Evolutionary conservation across 92 coral and sea anemone species (phyloP), one percentile per base, ranked within the genome.

Genomic region (Montipora capitata): DNA sequence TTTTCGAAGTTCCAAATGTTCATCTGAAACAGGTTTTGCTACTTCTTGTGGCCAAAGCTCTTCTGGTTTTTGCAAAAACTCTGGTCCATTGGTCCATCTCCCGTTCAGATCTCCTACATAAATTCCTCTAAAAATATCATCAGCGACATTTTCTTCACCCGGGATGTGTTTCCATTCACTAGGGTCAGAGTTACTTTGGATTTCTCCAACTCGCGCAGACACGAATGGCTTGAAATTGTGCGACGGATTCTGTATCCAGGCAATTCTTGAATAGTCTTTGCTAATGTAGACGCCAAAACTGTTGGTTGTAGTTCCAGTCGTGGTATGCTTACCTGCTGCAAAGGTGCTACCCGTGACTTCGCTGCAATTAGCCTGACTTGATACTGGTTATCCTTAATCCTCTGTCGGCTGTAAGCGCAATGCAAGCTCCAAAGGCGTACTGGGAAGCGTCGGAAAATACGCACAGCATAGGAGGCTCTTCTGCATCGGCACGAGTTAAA

Each of bases 111-210:
- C 83, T 41, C 85, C 27, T 8, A 62, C 84, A 45, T 80, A 62
- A 40, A 93, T 72, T 49, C 96, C 93, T 65, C 89, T 69, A 4
- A 93, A 85, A 3, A 93, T 41, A 48, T 94, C 96, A 61, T 94
- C 96, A 2, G 94, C 94, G 15, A 94, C 91, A 67, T 94, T 91
- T n/a, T 61, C 35, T 80, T 91, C 91, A 42, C 89, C 82, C 17
- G 94, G 93, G 40, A 93, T 82, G 81, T 91, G 92, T 54, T 42
- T 41, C 96, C 94, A 88, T 15, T 83, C 88, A 51, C 86, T 70
- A n/a, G 93, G 94, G 44, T 94, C 94, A 67, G 85, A 72, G 66
- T 78, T 94, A 41, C 72, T 68, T 58, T 94, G 95, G 20, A 94
- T 92, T 52, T 94, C 92, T n/a, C 97, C 94, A n/a, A 85, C 85